phyloP scores from a whole-genome alignment of 2,888 invertebrate species.

The Spialia ferax region DNA sequence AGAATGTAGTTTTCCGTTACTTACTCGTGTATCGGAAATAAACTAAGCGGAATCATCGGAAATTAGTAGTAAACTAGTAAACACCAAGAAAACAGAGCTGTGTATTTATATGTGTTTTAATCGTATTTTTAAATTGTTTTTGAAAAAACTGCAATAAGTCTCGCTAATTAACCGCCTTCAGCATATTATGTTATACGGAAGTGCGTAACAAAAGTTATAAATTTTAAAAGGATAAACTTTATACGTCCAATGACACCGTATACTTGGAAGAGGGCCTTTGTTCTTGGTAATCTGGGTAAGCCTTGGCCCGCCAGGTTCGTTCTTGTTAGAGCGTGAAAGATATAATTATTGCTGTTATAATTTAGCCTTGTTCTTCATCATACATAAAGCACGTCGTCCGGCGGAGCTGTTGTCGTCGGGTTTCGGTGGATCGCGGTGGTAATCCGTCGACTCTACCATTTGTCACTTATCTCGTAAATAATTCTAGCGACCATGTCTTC shows the following conservation, averaged over 20 bases:
- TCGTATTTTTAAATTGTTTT: not conserved
- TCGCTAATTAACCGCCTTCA: not conserved
- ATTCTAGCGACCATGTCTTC: slow-evolving; percentile 41
- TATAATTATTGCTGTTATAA: slow-evolving; percentile 62
- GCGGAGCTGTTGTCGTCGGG: slow-evolving; percentile 55
- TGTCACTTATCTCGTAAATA: slow-evolving; percentile 56
- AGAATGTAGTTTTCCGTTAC: slow-evolving; percentile 24
- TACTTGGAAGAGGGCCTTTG: slow-evolving; percentile 60
- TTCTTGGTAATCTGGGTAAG: slow-evolving; percentile 54
- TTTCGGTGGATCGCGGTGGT: slow-evolving; percentile 44
- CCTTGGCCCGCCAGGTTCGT: slow-evolving; percentile 67
- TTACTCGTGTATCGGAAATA: not conserved
- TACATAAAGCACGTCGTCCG: slow-evolving; percentile 61
- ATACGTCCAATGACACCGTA: slow-evolving; percentile 31
- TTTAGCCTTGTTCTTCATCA: slow-evolving; percentile 58
- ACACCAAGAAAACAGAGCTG: not conserved
- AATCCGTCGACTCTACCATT: slow-evolving; percentile 51
- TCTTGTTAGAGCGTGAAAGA: slow-evolving; percentile 56
- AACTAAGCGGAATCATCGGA: too few species aligned
- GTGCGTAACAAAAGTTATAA: slow-evolving; percentile 15
- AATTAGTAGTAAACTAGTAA: too few species aligned
- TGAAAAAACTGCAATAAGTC: not conserved
- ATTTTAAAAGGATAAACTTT: slow-evolving; percentile 32
- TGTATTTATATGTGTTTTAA: not conserved
- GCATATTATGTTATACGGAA: slow-evolving; percentile 19